These are phyloP conservation scores for Tenthredo distinguenda DNA, from an alignment of 2,888 invertebrate genomes.

Conservation along the genomic window DNA sequence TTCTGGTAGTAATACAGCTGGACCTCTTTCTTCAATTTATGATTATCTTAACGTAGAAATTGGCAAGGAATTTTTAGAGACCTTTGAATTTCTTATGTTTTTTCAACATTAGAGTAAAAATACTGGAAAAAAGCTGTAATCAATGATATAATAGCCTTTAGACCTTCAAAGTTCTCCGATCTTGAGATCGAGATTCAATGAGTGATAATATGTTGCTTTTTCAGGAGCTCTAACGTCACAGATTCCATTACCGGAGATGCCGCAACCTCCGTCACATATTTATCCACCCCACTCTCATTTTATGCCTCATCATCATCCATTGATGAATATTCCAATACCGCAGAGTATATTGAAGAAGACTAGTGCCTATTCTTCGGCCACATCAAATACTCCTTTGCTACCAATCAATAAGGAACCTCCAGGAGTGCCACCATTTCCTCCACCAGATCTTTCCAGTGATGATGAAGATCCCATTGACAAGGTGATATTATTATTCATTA, in stretches of 20 bases:
- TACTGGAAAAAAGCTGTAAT: neutral
- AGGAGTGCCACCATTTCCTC: conserved; percentile 93
- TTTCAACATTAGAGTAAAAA: neutral
- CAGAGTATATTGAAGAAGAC: conserved; percentile 88
- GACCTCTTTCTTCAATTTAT: conserved; percentile 50
- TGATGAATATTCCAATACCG: conserved; percentile 81
- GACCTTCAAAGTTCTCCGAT: neutral
- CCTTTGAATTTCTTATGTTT: neutral
- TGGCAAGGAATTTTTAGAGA: neutral
- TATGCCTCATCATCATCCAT: conserved; percentile 77
- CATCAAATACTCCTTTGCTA: conserved; percentile 69
- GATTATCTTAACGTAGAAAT: neutral
- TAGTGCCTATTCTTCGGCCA: conserved; percentile 79
- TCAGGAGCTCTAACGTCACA: conserved; percentile 79
- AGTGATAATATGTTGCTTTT: conserved; percentile 53
- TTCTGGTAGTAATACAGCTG: conserved; percentile 64
- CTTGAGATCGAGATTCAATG: neutral
- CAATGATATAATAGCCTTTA: neutral
- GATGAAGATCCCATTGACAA: conserved; percentile 78
- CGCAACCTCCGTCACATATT: conserved; percentile 73
- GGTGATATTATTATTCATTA: conserved; percentile 59
- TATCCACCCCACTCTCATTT: conserved; percentile 74
- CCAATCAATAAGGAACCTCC: conserved; percentile 85
- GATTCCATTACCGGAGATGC: conserved; percentile 81
- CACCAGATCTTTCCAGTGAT: conserved; percentile 86